These are phyloP conservation scores for Gobio occitaniae DNA, from an alignment of 2,797 vertebrate species.

Conservation along the genomic window DNA sequence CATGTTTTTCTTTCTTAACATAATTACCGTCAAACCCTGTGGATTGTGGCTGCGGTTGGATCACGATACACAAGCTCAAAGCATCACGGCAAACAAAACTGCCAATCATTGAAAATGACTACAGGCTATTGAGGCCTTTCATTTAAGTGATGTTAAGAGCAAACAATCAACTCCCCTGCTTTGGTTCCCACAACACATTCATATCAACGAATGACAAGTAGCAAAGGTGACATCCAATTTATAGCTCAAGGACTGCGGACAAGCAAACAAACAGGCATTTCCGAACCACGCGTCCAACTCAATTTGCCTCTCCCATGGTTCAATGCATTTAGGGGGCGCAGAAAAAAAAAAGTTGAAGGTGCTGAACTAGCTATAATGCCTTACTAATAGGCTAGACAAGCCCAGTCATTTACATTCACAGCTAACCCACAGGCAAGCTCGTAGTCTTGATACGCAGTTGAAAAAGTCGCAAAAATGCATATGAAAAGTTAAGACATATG, in stretches of 20 bases:
- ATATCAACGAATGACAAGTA: conserved; percentile 73
- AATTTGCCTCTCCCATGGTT: conserved; percentile 75
- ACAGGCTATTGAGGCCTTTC: conserved; percentile 66
- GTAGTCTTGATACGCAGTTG: conserved; percentile 29
- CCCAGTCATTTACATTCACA: conserved; percentile 3
- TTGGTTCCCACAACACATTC: conserved; percentile 63
- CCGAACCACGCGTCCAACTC: conserved; percentile 69
- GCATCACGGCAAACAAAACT: conserved; percentile 62
- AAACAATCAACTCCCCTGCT: conserved; percentile 74
- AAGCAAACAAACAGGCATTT: conserved; percentile 81
- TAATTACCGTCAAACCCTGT: conserved; percentile 37
- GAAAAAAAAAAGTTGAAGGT: conserved; percentile 63
- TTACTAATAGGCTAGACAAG: conserved; percentile 63
- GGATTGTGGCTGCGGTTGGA: conserved; percentile 6
- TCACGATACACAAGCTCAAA: conserved; percentile 25
- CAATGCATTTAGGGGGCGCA: conserved; percentile 52
- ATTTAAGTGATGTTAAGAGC: conserved; percentile 74
- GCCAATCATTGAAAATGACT: conserved; percentile 67
- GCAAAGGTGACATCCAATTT: conserved; percentile 81
- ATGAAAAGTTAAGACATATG: conserved; percentile 52
- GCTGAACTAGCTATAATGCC: conserved; percentile 70
- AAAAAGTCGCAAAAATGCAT: conserved; percentile 56
- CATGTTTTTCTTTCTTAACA: conserved; percentile 6
- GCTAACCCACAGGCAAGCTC: conserved; percentile 13
- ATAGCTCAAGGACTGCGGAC: conserved; percentile 76